Base-by-base conservation (phyloP, 2,797 vertebrate species). In the Peromyscus eremicus region DNA sequence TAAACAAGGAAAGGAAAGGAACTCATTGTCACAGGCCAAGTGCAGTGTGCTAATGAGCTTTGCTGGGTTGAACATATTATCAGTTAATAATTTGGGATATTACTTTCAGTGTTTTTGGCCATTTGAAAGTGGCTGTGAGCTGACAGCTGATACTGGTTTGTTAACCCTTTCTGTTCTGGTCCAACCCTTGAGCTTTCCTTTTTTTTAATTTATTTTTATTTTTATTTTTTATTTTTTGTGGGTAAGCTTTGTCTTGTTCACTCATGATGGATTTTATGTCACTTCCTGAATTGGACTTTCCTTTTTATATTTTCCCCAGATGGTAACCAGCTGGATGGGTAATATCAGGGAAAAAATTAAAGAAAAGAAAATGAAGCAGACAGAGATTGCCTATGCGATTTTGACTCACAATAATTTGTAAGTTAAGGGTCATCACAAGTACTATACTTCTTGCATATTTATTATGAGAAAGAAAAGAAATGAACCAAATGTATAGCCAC, bases 291-390 rank as follows among this genome's bases (percentile, higher is more conserved):
- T n/a, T 0, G 13, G 4, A 68, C 92, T 96, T 97, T 96, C 94
- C 92, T 98, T 98, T 97, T 97, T 97, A 71, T 92, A 94, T 73
- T 92, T 94, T 60, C 91, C 89, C 89, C 93, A 95, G 95, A 96
- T 62, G 90, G 79, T 91, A 91, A 90, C 82, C 73, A 97, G 96
- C 94, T 57, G 43, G 95, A 95, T 97, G 82, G 97, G 73, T 86
- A 70, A 95, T 92, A 91, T 81, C 96, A 97, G 91, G 52, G 91
- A 91, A 46, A 79, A 70, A 68, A 27, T 0, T 19, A 55, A 68
- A 71, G 5, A 70, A 6, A 52, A 60, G 5, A 37, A 64, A 90
- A 66, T 40, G 25, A 9, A 87, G 57, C 66, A 91, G 98, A 97
- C 89, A 97, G 94, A 95, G 89, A 66, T 4, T 60, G 90, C 79